Base-by-base conservation (phyloP, 1,140 invertebrate genomes). In the Caerostris darwini region DNA sequence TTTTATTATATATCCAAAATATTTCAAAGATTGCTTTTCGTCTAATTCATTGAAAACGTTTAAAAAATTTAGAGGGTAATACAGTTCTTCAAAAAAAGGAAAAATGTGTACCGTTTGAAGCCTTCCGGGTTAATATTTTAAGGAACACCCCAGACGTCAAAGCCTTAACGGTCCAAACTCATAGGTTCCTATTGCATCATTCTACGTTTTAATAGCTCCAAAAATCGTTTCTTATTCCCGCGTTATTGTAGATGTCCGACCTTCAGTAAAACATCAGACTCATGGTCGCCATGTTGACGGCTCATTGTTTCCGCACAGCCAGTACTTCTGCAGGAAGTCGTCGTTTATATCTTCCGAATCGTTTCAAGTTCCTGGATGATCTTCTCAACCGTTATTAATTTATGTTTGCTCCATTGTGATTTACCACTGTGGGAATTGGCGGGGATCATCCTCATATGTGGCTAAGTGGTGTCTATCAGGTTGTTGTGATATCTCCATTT, bases 311-410 rank as follows among this genome's bases (percentile, higher is more conserved):
- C 85, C 85, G 85, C 85, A 67, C 61, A 57, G 34, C 58, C 58
- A 14, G n/a, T 59, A 58, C 56, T 87, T 34, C 57, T 53, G 64
- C 57, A n/a, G 85, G 85, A 87, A 87, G 85, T 87, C 85, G 59
- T 87, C 85, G 85, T 87, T 87, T 87, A 87, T 87, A 87, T 64
- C 85, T 87, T 87, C 58, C 83, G 83, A 57, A 54, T 86, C 53
- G 57, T 34, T 86, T 57, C 54, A 57, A 86, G 83, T 86, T 69
- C 57, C 57, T 87, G 57, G 19, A 64, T 87, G 85, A 58, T 53
- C n/a, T 61, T 87, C 58, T 87, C 85, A 87, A 61, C 85, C 59
- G 59, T 87, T 87, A 87, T 87, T 87, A 87, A 87, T 87, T 87
- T 87, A 87, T 59, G 34, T 87, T 61, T 61, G 58, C 85, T 87